Percentiles rank a stretch among this genome's conserved stretches.
phyloP scores from a whole-genome alignment of 2,797 vertebrate genomes.

The Centroberyx gerrardi region DNA sequence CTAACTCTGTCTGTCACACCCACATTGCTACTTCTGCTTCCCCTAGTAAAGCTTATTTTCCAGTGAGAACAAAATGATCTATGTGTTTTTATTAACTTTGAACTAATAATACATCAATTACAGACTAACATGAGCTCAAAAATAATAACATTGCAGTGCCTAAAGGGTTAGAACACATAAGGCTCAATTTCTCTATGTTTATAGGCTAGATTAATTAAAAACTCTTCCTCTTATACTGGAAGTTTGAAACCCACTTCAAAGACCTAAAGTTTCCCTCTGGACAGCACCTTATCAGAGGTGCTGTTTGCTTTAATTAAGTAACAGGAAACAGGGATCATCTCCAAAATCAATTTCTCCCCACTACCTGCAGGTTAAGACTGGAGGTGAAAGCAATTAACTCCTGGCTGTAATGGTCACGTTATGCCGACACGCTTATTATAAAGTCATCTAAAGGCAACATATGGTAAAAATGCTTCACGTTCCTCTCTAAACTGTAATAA shows the following conservation, averaged over 20 bases:
- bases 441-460: conserved; percentile 37
- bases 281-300: conserved; percentile 42
- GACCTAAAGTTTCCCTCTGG: conserved; percentile 54
- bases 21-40: too few relatives aligned
- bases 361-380: conserved; percentile 47
- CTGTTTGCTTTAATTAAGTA: conserved; percentile 67
- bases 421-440: conserved; percentile 47
- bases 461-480: conserved; percentile 16
- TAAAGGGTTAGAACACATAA: conserved; percentile 21
- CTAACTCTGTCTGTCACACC: background rate
- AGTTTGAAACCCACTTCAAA: conserved; percentile 59
- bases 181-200: conserved; percentile 19
- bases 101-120: conserved; percentile 13
- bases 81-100: conserved; percentile 1
- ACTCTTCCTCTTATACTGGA: conserved; percentile 27
- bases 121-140: conserved; percentile 5
- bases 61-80: too few relatives aligned
- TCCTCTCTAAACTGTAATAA: conserved; percentile 18
- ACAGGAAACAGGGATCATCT: conserved; percentile 56
- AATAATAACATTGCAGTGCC: conserved; percentile 9
- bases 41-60: background rate
- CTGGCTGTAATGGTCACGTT: conserved; percentile 49
- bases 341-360: conserved; percentile 57
- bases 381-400: conserved; percentile 70
- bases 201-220: conserved; percentile 44